Conservation (phyloP, 2,888 invertebrate genomes). For the Anoncus sp. region DNA sequence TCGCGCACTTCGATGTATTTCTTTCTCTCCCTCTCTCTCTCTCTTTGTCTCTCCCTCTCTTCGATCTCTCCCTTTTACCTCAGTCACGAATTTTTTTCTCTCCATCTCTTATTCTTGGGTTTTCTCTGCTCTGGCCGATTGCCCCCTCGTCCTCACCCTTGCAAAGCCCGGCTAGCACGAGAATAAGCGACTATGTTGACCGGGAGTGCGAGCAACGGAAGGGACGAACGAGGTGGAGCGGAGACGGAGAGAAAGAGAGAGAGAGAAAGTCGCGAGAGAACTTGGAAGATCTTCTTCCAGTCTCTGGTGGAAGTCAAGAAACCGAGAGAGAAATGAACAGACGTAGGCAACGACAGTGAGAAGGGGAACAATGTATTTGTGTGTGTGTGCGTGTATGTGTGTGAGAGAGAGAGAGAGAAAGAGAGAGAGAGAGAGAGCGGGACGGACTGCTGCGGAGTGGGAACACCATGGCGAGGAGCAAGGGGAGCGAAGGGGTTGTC, state of each 20-base stretch:
- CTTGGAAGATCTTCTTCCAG: slow-evolving; percentile 52
- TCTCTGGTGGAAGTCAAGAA: slow-evolving; percentile 69
- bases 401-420: slow-evolving; percentile 66
- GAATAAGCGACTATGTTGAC: slow-evolving; percentile 47
- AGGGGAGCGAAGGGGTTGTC: slow-evolving; percentile 78
- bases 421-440: slow-evolving; percentile 49
- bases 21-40: slow-evolving; percentile 62
- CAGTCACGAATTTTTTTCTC: slow-evolving; percentile 38
- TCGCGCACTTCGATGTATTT: slow-evolving; percentile 52
- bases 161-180: slow-evolving; percentile 25
- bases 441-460: slow-evolving; percentile 56
- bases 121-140: slow-evolving; percentile 38
- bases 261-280: slow-evolving; percentile 49
- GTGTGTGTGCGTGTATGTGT: slow-evolving; percentile 42
- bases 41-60: slow-evolving; percentile 59
- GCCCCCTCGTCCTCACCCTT: slow-evolving; percentile 39
- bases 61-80: slow-evolving; percentile 49
- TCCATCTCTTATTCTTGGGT: slow-evolving; percentile 47
- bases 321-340: slow-evolving; percentile 69
- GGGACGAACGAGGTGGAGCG: slow-evolving; percentile 40
- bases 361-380: slow-evolving; percentile 38
- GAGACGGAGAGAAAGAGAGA: slow-evolving; percentile 47
- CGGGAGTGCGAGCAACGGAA: slow-evolving; percentile 41
- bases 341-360: slow-evolving; percentile 30
- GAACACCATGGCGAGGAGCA: slow-evolving; percentile 63